Base-by-base conservation (phyloP, 30 jellyfish, hydroid and myxozoan genomes). In the Aurelia sp. region DNA sequence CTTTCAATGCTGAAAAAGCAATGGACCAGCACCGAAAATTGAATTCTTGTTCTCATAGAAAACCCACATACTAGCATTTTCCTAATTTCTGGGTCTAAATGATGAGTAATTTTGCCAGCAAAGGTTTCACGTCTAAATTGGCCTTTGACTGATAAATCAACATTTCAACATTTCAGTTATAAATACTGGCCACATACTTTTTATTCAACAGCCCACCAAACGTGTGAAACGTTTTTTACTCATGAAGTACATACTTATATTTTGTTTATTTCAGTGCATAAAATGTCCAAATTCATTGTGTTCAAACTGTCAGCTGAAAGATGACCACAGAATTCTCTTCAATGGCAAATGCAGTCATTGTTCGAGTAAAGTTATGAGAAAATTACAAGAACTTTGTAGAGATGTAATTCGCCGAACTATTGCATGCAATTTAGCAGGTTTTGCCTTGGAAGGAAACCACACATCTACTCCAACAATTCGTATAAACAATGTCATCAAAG, bases 361-460 rank as follows among this genome's bases (percentile, higher is more conserved):
- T 78, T 13, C 58, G 13, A 68, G 62, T 4, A 40, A 11, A 16
- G 35, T 21, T 5, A 41, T 78, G 13, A 38, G 16, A 21, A 9
- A 66, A 31, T 65, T 78, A 31, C 72, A 78, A 74, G 44, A 16
- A 11, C 67, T 64, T 11, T 78, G 89, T 59, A 78, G 72, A 52
- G 67, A 78, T 62, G 80, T 74, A 13, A 63, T 78, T 38, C 89
- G 89, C 24, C 64, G 58, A n/a, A 44, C 65, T 18, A 78, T 78
- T 18, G 89, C 80, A 31, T 62, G 74, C 61, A 62, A 44, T 24
- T 3, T 78, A 4, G 20, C 80, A 18, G 33, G 35, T 24, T 44
- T 44, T 44, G 55, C 15, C 8, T 44, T 12, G 13, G 15, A 44
- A 0, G 9, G 15, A 44, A 13, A 44, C 55, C 15, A 44, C 3